These are phyloP conservation scores for Salmo trutta DNA, from an alignment of 2,797 vertebrate species.

Conservation along the genomic window DNA sequence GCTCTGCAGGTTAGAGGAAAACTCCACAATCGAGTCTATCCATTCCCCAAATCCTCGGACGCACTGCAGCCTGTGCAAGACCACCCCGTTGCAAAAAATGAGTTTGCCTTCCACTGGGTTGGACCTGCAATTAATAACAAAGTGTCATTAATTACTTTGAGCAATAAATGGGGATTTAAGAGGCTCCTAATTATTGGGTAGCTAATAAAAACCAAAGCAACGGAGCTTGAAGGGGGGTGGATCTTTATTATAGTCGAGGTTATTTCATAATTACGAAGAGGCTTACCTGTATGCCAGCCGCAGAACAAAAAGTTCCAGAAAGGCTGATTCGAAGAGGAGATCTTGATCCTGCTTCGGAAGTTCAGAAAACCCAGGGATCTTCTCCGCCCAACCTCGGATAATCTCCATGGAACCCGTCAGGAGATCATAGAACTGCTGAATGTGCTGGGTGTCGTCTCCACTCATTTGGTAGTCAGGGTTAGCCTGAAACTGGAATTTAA, in stretches of 20 bases:
- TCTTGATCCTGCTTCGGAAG: conserved; percentile 96
- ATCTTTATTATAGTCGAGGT: conserved; percentile 47
- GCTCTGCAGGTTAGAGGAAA: conserved; percentile 97
- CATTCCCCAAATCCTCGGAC: conserved; percentile 98
- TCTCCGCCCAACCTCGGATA: conserved; percentile 97
- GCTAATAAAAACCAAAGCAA: conserved; percentile 84
- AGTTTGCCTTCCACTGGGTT: conserved; percentile 98
- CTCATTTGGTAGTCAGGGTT: conserved; percentile 98
- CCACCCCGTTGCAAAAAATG: conserved; percentile 98
- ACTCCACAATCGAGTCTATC: conserved; percentile 98
- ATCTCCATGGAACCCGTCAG: conserved; percentile 99
- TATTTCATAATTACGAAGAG: conserved; percentile 42
- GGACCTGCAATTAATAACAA: conserved; percentile 88
- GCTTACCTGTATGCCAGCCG: conserved; percentile 94
- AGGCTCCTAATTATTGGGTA: conserved; percentile 84
- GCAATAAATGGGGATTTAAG: conserved; percentile 88
- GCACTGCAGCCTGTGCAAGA: conserved; percentile 96
- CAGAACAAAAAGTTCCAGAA: conserved; percentile 96
- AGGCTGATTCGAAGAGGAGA: conserved; percentile 96
- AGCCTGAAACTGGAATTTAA: conserved; percentile 97
- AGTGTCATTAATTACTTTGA: conserved; percentile 83
- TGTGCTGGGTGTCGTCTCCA: conserved; percentile 97
- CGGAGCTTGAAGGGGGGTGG: conserved; percentile 77
- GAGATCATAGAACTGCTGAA: conserved; percentile 99
- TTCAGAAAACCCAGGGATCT: conserved; percentile 93